Conservation (phyloP, 2,797 vertebrate genomes). For the Semotilus atromaculatus region DNA sequence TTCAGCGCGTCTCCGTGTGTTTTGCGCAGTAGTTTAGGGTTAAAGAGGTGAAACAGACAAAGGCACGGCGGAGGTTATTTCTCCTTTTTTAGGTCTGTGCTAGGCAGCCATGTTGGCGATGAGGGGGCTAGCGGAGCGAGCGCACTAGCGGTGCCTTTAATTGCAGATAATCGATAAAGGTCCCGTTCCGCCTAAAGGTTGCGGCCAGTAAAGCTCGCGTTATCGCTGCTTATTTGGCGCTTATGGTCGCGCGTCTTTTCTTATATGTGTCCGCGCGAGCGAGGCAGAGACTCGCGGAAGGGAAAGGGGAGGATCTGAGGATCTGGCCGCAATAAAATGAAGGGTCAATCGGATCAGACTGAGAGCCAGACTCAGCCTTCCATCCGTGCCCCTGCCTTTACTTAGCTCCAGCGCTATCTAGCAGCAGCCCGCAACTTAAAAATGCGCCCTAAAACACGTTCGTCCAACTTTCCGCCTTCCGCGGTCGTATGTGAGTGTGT, state of each 20-base stretch:
- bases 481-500: constrained; percentile 57
- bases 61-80: constrained; percentile 94
- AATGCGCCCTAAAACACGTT: constrained; percentile 72
- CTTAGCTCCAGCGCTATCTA: constrained; percentile 75
- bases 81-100: constrained; percentile 90
- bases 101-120: constrained; percentile 99
- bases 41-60: constrained; percentile 98
- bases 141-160: constrained; percentile 80
- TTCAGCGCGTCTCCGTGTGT: constrained; percentile 81
- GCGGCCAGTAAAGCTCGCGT: constrained; percentile 77
- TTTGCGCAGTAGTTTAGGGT: constrained; percentile 95
- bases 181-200: constrained; percentile 90
- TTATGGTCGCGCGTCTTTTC: constrained; percentile 68
- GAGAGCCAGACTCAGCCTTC: constrained; percentile 81
- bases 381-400: constrained; percentile 70
- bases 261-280: constrained; percentile 72
- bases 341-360: constrained; percentile 90
- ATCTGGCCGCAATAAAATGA: constrained; percentile 89
- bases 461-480: constrained; percentile 84
- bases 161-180: constrained; percentile 74
- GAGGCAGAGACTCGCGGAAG: constrained; percentile 76
- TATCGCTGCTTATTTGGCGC: constrained; percentile 73
- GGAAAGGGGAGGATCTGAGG: constrained; percentile 81
- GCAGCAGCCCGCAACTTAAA: constrained; percentile 72
- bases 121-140: constrained; percentile 82